Evolutionary conservation across 1,140 invertebrate species (phyloP).

Genomic region (Bursaphelenchus mucronatus): DNA sequence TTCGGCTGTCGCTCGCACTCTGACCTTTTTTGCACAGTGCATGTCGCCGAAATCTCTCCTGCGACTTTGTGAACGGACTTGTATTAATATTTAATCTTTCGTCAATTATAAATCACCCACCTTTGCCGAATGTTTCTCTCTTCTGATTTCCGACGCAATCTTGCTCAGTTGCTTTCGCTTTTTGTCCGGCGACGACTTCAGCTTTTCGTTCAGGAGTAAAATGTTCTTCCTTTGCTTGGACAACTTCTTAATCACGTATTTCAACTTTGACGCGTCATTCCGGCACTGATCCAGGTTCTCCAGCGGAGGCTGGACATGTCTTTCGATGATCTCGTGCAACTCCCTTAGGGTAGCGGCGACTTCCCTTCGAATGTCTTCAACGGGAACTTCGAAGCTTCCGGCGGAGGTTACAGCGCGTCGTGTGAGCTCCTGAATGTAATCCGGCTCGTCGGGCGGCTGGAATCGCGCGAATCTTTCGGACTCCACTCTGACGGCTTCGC

Average conservation of each 20-base stretch:
- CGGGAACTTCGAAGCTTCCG: not conserved
- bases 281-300: not conserved
- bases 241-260: constrained; percentile 4
- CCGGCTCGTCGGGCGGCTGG: no score
- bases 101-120: not conserved
- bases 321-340: constrained; percentile 10
- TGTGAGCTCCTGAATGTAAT: no score
- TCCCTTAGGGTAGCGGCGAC: not conserved
- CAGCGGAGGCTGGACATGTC: constrained; percentile 2
- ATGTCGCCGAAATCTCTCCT: no score
- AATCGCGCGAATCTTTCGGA: not conserved
- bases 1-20: no score
- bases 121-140: constrained; percentile 16
- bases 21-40: no score
- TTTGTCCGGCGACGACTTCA: not conserved
- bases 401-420: no score
- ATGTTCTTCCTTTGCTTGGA: constrained; percentile 11
- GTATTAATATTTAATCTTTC: no score
- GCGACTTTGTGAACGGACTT: no score
- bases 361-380: constrained; percentile 1
- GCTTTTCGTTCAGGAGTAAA: constrained; percentile 14
- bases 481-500: constrained; percentile 3
- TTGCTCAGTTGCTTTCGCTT: constrained; percentile 1
- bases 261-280: constrained; percentile 1
- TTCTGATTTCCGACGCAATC: constrained; percentile 4